These are phyloP conservation scores for Macaria liturata DNA, from an alignment of 2,888 invertebrate species.

Conservation along the genomic window DNA sequence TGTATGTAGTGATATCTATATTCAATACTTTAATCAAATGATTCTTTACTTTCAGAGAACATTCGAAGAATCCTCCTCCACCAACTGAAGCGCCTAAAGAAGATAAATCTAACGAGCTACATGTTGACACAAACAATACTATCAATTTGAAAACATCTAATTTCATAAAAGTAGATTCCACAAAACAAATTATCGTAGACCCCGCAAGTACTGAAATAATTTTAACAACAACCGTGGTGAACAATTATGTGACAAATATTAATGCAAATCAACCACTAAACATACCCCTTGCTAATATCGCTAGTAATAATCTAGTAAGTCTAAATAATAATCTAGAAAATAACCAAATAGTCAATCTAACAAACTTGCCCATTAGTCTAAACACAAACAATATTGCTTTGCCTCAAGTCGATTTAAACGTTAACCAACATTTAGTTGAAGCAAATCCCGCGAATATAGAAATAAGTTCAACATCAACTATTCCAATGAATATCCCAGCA, in stretches of 20 bases:
- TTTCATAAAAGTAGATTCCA: neutral
- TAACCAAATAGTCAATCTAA: neutral
- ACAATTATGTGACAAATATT: neutral
- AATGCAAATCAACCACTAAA: slow-evolving; percentile 3
- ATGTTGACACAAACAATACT: slow-evolving; percentile 35
- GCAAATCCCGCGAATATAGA: neutral
- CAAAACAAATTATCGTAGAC: neutral
- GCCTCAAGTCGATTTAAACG: neutral
- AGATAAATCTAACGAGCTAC: slow-evolving; percentile 39
- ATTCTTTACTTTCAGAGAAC: slow-evolving; percentile 43
- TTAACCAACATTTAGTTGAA: neutral
- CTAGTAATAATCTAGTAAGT: too few relatives aligned
- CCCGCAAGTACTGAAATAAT: neutral
- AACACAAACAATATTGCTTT: neutral
- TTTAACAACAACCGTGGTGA: neutral
- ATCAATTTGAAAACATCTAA: neutral
- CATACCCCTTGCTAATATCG: neutral
- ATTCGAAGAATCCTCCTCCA: slow-evolving; percentile 43
- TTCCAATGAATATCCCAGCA: slow-evolving; percentile 2
- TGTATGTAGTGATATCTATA: too few relatives aligned
- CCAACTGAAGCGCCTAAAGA: slow-evolving; percentile 43
- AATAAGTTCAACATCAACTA: neutral
- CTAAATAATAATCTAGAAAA: neutral
- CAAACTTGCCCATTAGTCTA: neutral
- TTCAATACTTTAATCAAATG: too few relatives aligned